Evolutionary conservation across 2,797 vertebrate species (phyloP), one percentile per base, ranked within the genome.

Genomic region (Channallabes apus): DNA sequence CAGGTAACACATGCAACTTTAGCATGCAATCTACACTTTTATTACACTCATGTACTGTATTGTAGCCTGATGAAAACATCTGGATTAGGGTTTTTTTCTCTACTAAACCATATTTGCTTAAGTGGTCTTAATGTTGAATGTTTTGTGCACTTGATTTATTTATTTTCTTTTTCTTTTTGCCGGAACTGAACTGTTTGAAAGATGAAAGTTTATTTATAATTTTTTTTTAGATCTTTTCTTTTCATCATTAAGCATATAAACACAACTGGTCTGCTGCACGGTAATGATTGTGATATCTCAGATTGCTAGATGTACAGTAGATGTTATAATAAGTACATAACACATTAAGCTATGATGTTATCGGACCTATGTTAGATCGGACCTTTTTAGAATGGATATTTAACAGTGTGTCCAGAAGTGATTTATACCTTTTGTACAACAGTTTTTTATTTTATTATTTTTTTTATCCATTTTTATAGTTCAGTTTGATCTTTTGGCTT

Each of bases 1-100:
- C 92, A 96, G 98, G 98, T 99, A 87, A 94, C 96, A 92, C 32
- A 24, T 11, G 61, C 8, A 85, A 67, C 1, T 51, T 75, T 18
- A 54, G 46, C 27, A 46, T 38, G 29, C 46, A 56, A 22, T 32
- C 27, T 29, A 32, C 51, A 29, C 51, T 20, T 51, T 27, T 38
- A 62, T 80, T 64, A 27, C 9, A 0, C 59, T 56, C 6, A 12
- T 32, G 4, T 32, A 56, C 32, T 22, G 32, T 59, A 35, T 18
- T 6, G 3, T 29, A 2, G 2, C 69, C 4, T n/a, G 69, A 72
- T 72, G 6, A 9, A 6, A 75, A 56, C 46, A 72, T 72, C 38
- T n/a, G 41, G 11, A 72, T 41, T 24, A 46, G 17, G 35, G 1
- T 71, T 46, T 24, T 35, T 27, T 5, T 2, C 3, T 35, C 2